Evolutionary conservation across 2,888 invertebrate genomes (phyloP).

Genomic region (Scrobipalpa atriplicella): DNA sequence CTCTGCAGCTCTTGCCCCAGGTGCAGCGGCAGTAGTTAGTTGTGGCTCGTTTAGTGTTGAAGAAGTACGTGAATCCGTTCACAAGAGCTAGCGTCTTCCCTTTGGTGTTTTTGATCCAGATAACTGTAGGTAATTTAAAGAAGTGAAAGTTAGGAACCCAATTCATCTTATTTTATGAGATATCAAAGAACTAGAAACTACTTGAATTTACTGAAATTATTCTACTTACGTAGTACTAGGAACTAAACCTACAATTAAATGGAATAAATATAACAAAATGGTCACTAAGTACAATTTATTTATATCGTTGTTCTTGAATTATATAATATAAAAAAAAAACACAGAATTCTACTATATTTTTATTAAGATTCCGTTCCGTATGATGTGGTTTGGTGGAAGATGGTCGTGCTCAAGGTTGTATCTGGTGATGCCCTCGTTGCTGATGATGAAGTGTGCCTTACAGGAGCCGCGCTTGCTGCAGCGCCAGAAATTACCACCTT

Average conservation of each 20-base stretch:
- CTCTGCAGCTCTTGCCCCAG: constrained; percentile 39
- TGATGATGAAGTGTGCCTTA: constrained; percentile 15
- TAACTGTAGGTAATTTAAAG: no score
- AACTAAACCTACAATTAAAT: no score
- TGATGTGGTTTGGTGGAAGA: not conserved
- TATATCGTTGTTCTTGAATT: no score
- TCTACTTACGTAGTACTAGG: no score
- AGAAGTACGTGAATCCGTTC: constrained; percentile 40
- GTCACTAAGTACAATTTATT: no score
- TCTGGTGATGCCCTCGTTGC: not conserved
- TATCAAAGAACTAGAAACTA: no score
- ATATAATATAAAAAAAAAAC: not conserved
- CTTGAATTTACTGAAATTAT: no score
- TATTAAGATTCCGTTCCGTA: constrained; percentile 3
- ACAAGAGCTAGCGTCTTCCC: constrained; percentile 23
- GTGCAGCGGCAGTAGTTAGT: constrained; percentile 39
- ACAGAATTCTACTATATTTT: constrained; percentile 12
- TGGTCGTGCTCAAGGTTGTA: not conserved
- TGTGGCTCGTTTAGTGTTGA: constrained; percentile 34
- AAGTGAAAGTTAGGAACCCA: no score
- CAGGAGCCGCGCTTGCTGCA: constrained; percentile 24
- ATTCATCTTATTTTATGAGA: no score
- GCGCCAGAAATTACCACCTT: constrained; percentile 7
- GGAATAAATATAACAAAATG: no score
- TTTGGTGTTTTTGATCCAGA: not conserved